Conservation (phyloP, 2,888 invertebrate genomes). For the Bembecia ichneumoniformis region DNA sequence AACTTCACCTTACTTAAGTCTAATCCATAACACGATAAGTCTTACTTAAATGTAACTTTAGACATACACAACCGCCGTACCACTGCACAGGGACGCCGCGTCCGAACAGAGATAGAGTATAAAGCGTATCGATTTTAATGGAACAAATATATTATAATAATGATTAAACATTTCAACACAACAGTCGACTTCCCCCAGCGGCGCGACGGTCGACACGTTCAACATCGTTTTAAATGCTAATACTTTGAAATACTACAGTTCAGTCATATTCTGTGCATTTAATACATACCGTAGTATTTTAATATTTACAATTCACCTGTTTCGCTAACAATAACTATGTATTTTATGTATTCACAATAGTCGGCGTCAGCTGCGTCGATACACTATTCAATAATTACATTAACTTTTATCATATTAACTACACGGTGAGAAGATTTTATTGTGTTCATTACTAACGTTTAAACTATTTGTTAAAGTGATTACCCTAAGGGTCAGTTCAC, state of each 20-base stretch:
- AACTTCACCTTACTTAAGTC: constrained; percentile 27
- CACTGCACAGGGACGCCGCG: constrained; percentile 27
- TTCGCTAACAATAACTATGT: constrained; percentile 38
- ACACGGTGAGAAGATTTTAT: constrained; percentile 43
- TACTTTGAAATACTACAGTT: constrained; percentile 41
- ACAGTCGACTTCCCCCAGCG: constrained; percentile 26
- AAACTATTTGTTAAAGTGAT: constrained; percentile 44
- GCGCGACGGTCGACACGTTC: constrained; percentile 38
- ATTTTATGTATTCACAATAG: constrained; percentile 41
- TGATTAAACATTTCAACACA: constrained; percentile 38
- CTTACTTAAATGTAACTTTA: constrained; percentile 42
- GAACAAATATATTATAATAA: constrained; percentile 31
- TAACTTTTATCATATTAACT: constrained; percentile 32
- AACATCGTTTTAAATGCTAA: constrained; percentile 38
- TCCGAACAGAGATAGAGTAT: constrained; percentile 46
- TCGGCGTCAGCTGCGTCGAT: constrained; percentile 24
- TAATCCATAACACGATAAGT: constrained; percentile 44
- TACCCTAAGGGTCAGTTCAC: constrained; percentile 21
- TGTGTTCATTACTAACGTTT: constrained; percentile 47
- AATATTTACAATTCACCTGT: constrained; percentile 58
- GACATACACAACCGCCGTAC: constrained; percentile 41
- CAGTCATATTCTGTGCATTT: constrained; percentile 64
- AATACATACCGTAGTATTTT: constrained; percentile 42
- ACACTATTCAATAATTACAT: constrained; percentile 20
- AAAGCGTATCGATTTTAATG: constrained; percentile 56